Percentiles rank a stretch among this genome's conserved stretches.
phyloP scores from a whole-genome alignment of 2,888 invertebrate species.

The Chloromyia formosa region DNA sequence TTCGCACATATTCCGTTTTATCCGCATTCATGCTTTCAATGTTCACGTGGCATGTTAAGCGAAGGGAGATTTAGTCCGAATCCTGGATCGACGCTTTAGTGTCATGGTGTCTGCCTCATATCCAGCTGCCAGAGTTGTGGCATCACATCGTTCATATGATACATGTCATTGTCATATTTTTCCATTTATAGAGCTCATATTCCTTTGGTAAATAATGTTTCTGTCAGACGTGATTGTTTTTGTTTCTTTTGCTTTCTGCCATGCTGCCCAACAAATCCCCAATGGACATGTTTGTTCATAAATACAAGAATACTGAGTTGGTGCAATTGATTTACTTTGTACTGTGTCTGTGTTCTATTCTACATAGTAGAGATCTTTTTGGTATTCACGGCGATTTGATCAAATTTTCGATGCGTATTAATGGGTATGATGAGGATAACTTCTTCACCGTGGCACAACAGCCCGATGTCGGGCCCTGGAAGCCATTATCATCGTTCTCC shows the following conservation, averaged over 20 bases:
- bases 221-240: conserved; percentile 48
- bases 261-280: conserved; percentile 23
- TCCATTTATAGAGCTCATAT: conserved; percentile 48
- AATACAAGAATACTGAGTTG: not conserved
- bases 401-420: no score
- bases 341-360: no score
- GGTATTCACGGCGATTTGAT: no score
- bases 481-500: no score
- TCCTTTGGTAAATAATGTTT: conserved; percentile 48
- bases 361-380: no score
- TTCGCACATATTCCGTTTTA: no score
- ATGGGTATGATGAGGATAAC: no score
- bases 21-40: no score
- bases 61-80: not conserved
- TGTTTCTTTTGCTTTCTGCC: conserved; percentile 13
- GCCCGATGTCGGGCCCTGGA: no score
- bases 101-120: not conserved
- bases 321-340: not conserved
- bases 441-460: no score
- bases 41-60: no score
- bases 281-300: not conserved
- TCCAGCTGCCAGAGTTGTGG: conserved; percentile 3
- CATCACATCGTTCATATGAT: conserved; percentile 34
- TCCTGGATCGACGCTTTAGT: not conserved
- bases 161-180: conserved; percentile 48